phyloP scores from a whole-genome alignment of 2,113 vertebrate genomes.

The Parus major region DNA sequence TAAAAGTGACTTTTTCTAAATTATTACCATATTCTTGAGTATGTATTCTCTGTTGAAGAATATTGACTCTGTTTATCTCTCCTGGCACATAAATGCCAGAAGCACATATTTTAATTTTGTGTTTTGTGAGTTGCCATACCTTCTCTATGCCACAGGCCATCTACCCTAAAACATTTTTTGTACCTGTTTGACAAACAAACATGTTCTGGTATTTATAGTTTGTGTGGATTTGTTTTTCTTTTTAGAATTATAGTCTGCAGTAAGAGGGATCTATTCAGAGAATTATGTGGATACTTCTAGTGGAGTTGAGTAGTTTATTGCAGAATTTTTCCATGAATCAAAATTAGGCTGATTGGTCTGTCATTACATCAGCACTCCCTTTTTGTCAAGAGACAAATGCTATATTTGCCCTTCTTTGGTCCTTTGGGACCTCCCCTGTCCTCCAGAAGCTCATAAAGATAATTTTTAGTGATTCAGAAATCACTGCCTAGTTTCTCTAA shows the following conservation, averaged over 20 bases:
- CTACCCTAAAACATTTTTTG: not conserved
- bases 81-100: not conserved
- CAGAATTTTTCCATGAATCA: not conserved
- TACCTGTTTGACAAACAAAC: not conserved
- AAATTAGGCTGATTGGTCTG: not conserved
- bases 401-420: not conserved
- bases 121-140: not conserved
- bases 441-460: constrained; percentile 15
- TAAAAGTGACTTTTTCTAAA: not conserved
- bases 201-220: not conserved
- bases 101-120: not conserved
- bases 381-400: not conserved
- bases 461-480: not conserved
- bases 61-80: not conserved
- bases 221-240: not conserved
- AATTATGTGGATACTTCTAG: not conserved
- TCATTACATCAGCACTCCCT: not conserved
- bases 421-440: not conserved
- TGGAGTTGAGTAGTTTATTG: not conserved
- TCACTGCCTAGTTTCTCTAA: not conserved
- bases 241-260: not conserved
- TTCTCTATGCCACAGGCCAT: not conserved
- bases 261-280: not conserved
- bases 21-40: not conserved
- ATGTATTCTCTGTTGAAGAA: not conserved